Base-by-base conservation (phyloP, 1,140 invertebrate genomes). In the Drosophila carrolli region DNA sequence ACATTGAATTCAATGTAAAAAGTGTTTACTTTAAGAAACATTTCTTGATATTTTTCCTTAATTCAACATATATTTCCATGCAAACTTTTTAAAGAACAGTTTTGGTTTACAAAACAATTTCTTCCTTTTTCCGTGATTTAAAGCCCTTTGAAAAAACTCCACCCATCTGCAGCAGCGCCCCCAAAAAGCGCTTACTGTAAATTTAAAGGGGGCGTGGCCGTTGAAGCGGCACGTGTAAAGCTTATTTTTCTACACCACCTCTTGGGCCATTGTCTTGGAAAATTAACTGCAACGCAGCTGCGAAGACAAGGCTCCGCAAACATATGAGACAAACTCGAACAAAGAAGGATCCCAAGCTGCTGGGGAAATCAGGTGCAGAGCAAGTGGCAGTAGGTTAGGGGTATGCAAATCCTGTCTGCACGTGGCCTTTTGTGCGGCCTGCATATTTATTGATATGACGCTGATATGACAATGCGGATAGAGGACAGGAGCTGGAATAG, bases 381-480 rank as follows among this genome's bases (percentile, higher is more conserved):
- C 35, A 13, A 13, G 60, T 40, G 61, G 40, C 16, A 19, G n/a
- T 11, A 13, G 29, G n/a, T 14, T 27, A 10, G 5, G n/a, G 38
- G 13, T 37, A 79, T 83, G 84, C 66, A 86, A 89, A 88, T 86
- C 83, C 79, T 57, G 61, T 54, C 59, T 70, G 35, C 56, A 82
- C 71, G 79, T 79, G 71, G 66, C 79, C 84, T 83, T 83, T 88
- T 88, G 75, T 88, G 67, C 46, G 80, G 55, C 80, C 63, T 77
- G 72, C 67, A 89, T 83, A 88, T 88, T 88, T 88, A 88, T 88
- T 88, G 83, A 88, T 89, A 88, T 88, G 83, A 86, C 75, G 83
- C 75, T 82, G 83, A 86, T 86, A 83, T 79, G 82, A 88, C 83
- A 86, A 75, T 76, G 81, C 55, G 51, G 73, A 60, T 40, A 55